Evolutionary conservation across 2,888 invertebrate genomes (phyloP), one percentile per base, ranked within the genome.

Genomic region (Dinocampus coccinellae): DNA sequence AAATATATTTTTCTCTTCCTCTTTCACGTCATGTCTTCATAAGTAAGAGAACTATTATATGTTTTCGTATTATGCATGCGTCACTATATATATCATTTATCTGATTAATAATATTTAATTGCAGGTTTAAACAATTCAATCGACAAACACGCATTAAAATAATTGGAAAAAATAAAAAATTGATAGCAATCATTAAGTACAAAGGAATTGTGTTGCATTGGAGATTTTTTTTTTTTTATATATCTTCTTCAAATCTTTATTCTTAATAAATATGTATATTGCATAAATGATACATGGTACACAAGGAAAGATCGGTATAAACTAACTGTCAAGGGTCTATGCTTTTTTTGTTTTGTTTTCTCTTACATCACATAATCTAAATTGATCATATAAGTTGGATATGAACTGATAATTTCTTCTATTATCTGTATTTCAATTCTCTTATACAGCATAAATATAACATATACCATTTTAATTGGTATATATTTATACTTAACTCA

Each of bases 251-350:
- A 76, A 80, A 79, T 77, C 76, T 83, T 81, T 80, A 82, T 80
- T 82, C 20, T 81, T 78, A 82, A 81, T 84, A 84, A 83, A 82
- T 83, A 83, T 80, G 81, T 77, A 76, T 81, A 78, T 80, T 70
- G 79, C 77, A 79, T 79, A 80, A 78, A 79, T 78, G 78, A 80
- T 82, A 82, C 79, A 79, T 78, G 77, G 80, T 84, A 81, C 75
- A 81, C 79, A 80, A 79, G 79, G 77, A 80, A 82, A 81, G 78
- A 79, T 81, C 72, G 75, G 69, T 70, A 67, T 72, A 70, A 74
- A 69, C 66, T 73, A 80, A 79, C 74, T 73, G 78, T 78, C 74
- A 78, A 76, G 75, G 76, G 70, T 58, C 64, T 60, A 57, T 62
- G 47, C 39, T 69, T 60, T 60, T 62, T 63, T 67, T 60, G 62